Percentiles rank a stretch among this genome's conserved stretches.
These are phyloP conservation scores for Esox masquinongy DNA, from an alignment of 2,797 vertebrate genomes.

Conservation along the genomic window DNA sequence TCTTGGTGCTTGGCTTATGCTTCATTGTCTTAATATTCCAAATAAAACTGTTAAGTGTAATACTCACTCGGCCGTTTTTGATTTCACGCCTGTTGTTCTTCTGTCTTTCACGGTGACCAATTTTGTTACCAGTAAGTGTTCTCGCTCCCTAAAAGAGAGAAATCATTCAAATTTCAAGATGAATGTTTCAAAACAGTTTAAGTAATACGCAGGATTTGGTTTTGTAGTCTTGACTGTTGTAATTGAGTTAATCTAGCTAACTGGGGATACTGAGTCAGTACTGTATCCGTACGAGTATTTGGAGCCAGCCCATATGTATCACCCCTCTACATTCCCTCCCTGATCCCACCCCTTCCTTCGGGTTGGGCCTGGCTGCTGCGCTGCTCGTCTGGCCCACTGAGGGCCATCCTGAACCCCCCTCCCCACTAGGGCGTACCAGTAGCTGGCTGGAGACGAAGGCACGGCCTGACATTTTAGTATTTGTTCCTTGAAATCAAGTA, in stretches of 20 bases:
- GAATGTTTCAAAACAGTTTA: background rate
- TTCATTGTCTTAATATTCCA: slow-evolving; percentile 88
- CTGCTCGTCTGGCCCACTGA: background rate
- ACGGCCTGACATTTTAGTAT: slow-evolving; percentile 62
- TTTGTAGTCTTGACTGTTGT: background rate
- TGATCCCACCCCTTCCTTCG: background rate
- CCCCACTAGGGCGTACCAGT: slow-evolving; percentile 9
- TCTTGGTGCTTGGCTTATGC: slow-evolving; percentile 83
- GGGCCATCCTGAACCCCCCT: background rate
- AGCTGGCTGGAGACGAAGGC: slow-evolving; percentile 51
- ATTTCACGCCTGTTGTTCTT: background rate
- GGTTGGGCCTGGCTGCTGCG: background rate
- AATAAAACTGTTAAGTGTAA: slow-evolving; percentile 84
- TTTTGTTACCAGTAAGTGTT: background rate
- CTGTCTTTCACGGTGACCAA: background rate
- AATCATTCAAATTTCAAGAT: background rate
- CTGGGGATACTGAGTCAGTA: background rate
- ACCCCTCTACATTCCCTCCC: background rate
- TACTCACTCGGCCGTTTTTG: slow-evolving; percentile 51
- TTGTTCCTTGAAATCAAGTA: slow-evolving; percentile 74
- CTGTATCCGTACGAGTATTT: background rate
- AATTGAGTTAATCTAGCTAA: background rate
- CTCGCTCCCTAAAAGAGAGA: background rate
- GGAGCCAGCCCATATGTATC: background rate
- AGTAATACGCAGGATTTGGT: background rate